Evolutionary conservation across 92 coral and sea anemone genomes (phyloP).

Genomic region (Montipora capitata): DNA sequence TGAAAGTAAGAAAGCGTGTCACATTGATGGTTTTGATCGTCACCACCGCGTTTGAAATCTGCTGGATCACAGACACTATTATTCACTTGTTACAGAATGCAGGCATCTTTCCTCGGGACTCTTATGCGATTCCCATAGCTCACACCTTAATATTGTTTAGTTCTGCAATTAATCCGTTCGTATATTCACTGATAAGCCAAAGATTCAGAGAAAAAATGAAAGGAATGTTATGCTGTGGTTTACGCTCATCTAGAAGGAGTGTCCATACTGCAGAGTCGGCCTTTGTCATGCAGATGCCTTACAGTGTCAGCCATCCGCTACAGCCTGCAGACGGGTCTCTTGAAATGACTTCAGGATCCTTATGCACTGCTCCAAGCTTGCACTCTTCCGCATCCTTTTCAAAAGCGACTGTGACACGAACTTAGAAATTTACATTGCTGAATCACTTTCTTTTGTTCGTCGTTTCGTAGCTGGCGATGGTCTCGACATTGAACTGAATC

Average conservation of each 20-base stretch:
- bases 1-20: slow-evolving; percentile 38
- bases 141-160: slow-evolving; percentile 1
- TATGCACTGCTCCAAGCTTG: not conserved
- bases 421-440: too few relatives aligned
- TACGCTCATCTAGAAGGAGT: not conserved
- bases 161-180: slow-evolving; percentile 13
- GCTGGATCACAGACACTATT: slow-evolving; percentile 15
- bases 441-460: too few relatives aligned
- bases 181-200: slow-evolving; percentile 12
- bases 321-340: not conserved
- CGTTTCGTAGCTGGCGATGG: too few relatives aligned
- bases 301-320: not conserved
- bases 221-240: not conserved
- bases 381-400: too few relatives aligned
- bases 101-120: too few relatives aligned
- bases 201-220: slow-evolving; percentile 29
- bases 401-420: too few relatives aligned
- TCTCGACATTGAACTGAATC: too few relatives aligned
- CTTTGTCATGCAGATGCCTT: not conserved
- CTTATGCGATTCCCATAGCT: not conserved
- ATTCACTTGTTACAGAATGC: not conserved
- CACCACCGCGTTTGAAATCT: slow-evolving; percentile 22
- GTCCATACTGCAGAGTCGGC: not conserved
- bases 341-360: not conserved
- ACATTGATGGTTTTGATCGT: slow-evolving; percentile 25